Evolutionary conservation across 2,797 vertebrate species (phyloP), one percentile per base, ranked within the genome.

Genomic region (Lophotriccus pileatus): DNA sequence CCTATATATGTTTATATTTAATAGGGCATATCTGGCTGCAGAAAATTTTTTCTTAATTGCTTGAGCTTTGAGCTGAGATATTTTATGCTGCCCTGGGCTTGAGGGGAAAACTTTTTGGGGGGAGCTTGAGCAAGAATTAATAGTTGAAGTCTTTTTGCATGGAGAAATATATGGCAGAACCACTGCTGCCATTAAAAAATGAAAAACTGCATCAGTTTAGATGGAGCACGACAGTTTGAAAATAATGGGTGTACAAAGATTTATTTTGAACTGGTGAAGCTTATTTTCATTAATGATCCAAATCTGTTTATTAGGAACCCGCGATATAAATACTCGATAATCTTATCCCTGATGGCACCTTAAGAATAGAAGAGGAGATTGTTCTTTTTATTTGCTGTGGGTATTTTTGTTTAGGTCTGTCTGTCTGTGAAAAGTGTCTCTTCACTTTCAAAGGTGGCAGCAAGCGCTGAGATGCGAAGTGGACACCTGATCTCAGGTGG

Each of bases 21-120:
- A 68, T 60, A 83, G 30, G 55, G 41, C 14, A 27, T 81, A 68
- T 91, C 80, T 88, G 37, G n/a, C 87, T 80, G 59, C 14, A 15
- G 76, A 87, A 93, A 89, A 85, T 53, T 90, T 94, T 80, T 73
- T 62, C 70, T 83, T 92, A 90, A 87, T 69, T 90, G 80, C 78
- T 89, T 13, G 8, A 63, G 49, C 91, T 95, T 75, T 53, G 72
- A 94, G 47, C 50, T 73, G 86, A 87, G 92, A 66, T 93, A 72
- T 67, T 94, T 89, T 80, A 56, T 86, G 77, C 46, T 76, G 70
- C 55, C 55, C 66, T 18, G 1, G 73, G 86, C 85, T 96, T 53
- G 34, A 87, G 88, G 69, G 77, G 90, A 77, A 62, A 17, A 66
- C 50, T 80, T 67, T 67, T 70, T 59, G 46, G 69, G 24, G 87